Evolutionary conservation across 92 coral and sea anemone genomes (phyloP), one percentile per base, ranked within the genome.

Genomic region (Epizoanthus ramosus): DNA sequence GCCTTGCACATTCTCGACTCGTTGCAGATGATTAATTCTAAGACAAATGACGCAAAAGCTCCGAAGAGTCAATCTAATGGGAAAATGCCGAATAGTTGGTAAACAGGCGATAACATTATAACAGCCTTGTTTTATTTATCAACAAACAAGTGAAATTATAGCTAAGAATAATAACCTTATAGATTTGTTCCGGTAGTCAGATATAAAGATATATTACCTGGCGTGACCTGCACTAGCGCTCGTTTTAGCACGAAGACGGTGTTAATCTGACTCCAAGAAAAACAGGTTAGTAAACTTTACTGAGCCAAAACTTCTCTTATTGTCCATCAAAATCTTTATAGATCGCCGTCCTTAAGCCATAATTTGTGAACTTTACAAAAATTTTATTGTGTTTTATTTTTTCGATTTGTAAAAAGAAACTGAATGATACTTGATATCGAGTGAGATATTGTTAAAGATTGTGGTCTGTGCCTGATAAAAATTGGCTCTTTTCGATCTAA

Each of bases 141-240:
- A 67, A 13, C 72, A 33, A 67, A 33, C 3, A 67, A 67, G 15
- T 67, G 72, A 35, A 41, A 67, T 28, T 33, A 28, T 67, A 7
- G 28, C 50, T 67, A 43, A 67, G 10, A 24, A 67, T 15, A 67
- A 67, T 35, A 28, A 9, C 39, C 15, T 33, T 33, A 33, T 67
- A 41, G 39, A 33, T 67, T 28, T 19, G 72, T 33, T 67, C 72
- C 72, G 50, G 72, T 33, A 17, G 47, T 33, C 8, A 16, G 18
- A 8, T 16, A 67, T 67, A 65, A 65, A 67, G 72, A 33, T 45
- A 16, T 41, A 16, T 0, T 19, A 33, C 72, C 72, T 67, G 72
- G 18, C 47, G 72, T 67, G 72, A 67, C 72, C 72, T 35, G 72
- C 72, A 67, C 43, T 28, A 33, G 21, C n/a, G 21, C 50, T 67